Percentiles rank a stretch among this genome's conserved stretches.
These are phyloP conservation scores for Apogon hyalosoma DNA, from an alignment of 2,797 vertebrate genomes.

Conservation along the genomic window DNA sequence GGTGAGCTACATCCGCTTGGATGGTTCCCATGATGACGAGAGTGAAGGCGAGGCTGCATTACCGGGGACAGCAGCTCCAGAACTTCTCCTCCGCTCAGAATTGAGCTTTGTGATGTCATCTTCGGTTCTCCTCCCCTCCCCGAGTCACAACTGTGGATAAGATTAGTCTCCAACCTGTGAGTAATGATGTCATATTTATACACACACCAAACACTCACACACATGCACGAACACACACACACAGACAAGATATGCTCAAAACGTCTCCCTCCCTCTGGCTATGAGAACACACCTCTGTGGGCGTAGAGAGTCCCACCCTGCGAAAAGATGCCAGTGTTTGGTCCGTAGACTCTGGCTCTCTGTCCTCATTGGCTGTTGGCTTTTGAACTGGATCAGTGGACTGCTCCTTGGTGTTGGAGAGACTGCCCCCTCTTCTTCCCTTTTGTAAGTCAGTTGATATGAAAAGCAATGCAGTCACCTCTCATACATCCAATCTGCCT, in stretches of 20 bases:
- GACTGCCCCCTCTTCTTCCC: constrained; percentile 71
- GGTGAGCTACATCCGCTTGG: constrained; percentile 81
- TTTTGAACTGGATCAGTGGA: constrained; percentile 76
- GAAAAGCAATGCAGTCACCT: constrained; percentile 82
- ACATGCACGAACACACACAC: constrained; percentile 44
- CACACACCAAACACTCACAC: constrained; percentile 62
- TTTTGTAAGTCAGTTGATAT: constrained; percentile 82
- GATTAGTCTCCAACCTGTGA: constrained; percentile 84
- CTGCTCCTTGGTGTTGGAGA: constrained; percentile 70
- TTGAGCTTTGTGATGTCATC: constrained; percentile 88
- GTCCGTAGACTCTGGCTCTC: constrained; percentile 63
- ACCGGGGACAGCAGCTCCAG: constrained; percentile 64
- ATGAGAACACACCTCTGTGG: constrained; percentile 71
- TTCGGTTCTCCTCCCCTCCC: constrained; percentile 84
- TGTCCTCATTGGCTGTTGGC: constrained; percentile 67
- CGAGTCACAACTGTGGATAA: constrained; percentile 84
- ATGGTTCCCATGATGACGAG: constrained; percentile 77
- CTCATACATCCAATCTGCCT: constrained; percentile 69
- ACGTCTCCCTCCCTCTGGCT: constrained; percentile 85
- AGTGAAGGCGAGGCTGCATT: constrained; percentile 75
- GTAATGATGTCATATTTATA: constrained; percentile 90
- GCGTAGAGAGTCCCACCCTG: constrained; percentile 58
- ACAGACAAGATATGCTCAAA: constrained; percentile 66
- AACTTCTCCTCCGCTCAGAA: constrained; percentile 86
- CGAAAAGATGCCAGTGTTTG: constrained; percentile 66